Conservation (phyloP, 2,113 vertebrate genomes). For the Alaudala cheleensis region DNA sequence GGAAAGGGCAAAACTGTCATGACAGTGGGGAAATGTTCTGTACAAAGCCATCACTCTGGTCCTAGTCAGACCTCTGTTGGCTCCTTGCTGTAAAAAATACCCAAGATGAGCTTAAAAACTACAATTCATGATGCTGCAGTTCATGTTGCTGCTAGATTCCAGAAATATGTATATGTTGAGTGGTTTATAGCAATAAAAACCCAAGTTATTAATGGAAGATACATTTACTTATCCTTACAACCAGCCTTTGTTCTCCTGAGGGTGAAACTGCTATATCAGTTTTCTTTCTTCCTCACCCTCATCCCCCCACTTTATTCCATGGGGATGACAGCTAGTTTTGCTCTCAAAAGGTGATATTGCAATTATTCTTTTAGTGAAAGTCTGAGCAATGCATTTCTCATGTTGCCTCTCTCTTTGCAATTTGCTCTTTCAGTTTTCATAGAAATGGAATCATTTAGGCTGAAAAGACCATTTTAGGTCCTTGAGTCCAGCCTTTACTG, state of each 20-base stretch:
- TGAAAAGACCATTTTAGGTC: background rate
- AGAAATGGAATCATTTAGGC: background rate
- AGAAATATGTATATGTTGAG: background rate
- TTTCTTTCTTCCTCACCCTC: background rate
- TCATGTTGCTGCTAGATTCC: background rate
- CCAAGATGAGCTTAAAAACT: background rate
- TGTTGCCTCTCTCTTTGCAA: background rate
- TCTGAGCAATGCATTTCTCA: background rate
- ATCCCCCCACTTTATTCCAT: background rate
- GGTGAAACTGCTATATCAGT: background rate
- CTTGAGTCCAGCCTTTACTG: background rate
- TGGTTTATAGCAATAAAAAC: background rate
- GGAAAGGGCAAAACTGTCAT: background rate
- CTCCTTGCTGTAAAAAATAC: background rate
- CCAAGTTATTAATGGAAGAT: background rate
- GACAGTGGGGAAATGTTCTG: background rate
- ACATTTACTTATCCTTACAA: background rate
- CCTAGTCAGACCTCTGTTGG: background rate
- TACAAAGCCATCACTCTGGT: background rate
- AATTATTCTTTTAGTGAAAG: background rate
- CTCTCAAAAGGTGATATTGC: background rate
- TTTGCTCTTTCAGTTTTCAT: background rate
- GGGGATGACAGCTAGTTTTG: background rate
- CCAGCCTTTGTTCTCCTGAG: background rate
- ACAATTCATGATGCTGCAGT: background rate